phyloP scores from a whole-genome alignment of 2,113 vertebrate species.

The Neofelis nebulosa region DNA sequence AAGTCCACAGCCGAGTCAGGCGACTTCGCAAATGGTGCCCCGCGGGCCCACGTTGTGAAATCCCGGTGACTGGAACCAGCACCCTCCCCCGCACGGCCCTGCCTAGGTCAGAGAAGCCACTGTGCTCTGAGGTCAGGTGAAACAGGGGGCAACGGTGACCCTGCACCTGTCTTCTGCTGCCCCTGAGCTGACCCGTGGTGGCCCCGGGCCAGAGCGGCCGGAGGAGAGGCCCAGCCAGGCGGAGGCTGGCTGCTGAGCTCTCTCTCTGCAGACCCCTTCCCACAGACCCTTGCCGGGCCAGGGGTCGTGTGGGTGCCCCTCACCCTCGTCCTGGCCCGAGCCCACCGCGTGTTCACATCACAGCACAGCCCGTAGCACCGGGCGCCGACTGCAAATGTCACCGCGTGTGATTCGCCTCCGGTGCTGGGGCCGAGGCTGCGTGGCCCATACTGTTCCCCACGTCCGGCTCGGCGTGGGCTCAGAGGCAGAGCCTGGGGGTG shows the following conservation, averaged over 20 bases:
- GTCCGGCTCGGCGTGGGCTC: too few species aligned
- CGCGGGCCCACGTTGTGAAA: background rate
- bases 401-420: rapidly evolving
- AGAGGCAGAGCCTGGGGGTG: background rate
- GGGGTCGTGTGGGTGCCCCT: background rate
- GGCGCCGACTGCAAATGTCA: rapidly evolving
- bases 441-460: rapidly evolving
- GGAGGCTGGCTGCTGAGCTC: too few species aligned
- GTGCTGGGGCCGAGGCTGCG: rapidly evolving
- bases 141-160: background rate
- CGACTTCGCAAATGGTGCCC: background rate
- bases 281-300: background rate
- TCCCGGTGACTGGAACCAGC: background rate
- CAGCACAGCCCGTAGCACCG: background rate
- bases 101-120: background rate
- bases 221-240: rapidly evolving
- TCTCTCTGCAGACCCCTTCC: too few species aligned
- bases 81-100: background rate
- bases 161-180: background rate
- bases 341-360: background rate
- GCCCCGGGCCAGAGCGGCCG: rapidly evolving
- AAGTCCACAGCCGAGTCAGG: background rate
- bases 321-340: background rate
- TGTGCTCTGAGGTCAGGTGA: background rate
- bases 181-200: background rate